phyloP scores from a whole-genome alignment of 2,888 invertebrate species.

The Terebella lapidaria region DNA sequence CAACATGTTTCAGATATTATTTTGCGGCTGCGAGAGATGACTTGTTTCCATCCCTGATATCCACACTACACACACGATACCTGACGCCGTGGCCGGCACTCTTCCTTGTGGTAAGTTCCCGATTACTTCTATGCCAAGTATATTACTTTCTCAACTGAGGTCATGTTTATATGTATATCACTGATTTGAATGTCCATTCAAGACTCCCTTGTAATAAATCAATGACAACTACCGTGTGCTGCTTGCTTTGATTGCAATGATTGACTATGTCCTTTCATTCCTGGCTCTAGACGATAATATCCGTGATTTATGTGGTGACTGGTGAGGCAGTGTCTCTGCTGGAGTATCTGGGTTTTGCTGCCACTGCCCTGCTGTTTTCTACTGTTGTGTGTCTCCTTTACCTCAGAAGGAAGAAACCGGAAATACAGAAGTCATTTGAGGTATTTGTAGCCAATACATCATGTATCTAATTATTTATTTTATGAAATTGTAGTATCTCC shows the following conservation, averaged over 20 bases:
- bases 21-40: background rate
- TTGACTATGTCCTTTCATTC: no score
- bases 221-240: no score
- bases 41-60: background rate
- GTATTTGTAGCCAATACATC: no score
- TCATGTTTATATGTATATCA: no score
- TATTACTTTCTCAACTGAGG: no score
- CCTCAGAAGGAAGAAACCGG: background rate
- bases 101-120: background rate
- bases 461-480: no score
- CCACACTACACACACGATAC: background rate
- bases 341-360: background rate
- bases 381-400: background rate
- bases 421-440: background rate
- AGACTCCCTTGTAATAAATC: no score
- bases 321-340: background rate
- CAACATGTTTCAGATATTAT: background rate
- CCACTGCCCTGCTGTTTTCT: background rate
- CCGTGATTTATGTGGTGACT: background rate
- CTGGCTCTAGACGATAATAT: background rate
- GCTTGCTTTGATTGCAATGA: no score
- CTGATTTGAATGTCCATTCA: no score
- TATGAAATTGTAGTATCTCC: no score
- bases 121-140: no score
- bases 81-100: background rate